Evolutionary conservation across 2,888 invertebrate species (phyloP).

Genomic region (Agrotis ipsilon): DNA sequence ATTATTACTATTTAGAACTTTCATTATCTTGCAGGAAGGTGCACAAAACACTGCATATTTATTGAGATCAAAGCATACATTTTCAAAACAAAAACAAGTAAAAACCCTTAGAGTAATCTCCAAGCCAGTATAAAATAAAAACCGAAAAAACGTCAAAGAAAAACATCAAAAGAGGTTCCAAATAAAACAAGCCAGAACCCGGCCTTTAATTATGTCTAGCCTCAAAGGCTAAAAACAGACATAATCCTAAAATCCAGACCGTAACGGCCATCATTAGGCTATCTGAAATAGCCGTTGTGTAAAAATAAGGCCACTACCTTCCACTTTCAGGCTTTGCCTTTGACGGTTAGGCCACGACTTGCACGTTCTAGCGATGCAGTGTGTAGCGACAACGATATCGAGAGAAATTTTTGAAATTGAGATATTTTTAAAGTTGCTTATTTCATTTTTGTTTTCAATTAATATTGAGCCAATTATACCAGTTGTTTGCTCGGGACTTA

Average conservation of each 20-base stretch:
- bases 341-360: background rate
- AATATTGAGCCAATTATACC: no score
- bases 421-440: no score
- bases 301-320: conserved; percentile 39
- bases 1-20: background rate
- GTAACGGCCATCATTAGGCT: conserved; percentile 47
- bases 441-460: no score
- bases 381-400: no score
- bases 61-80: background rate
- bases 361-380: background rate
- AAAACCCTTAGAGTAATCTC: background rate
- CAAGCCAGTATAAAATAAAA: conserved; percentile 17
- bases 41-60: background rate
- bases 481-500: no score
- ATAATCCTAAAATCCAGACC: conserved; percentile 36
- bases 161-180: conserved; percentile 22
- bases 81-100: background rate
- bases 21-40: background rate
- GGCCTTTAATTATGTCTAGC: conserved; percentile 25
- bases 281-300: conserved; percentile 16
- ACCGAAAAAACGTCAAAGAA: conserved; percentile 30
- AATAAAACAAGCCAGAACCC: conserved; percentile 12
- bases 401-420: no score
- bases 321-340: conserved; percentile 30
- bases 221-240: conserved; percentile 33